Evolutionary conservation across 2,113 vertebrate genomes (phyloP).

Genomic region (Hemiprocne comata): DNA sequence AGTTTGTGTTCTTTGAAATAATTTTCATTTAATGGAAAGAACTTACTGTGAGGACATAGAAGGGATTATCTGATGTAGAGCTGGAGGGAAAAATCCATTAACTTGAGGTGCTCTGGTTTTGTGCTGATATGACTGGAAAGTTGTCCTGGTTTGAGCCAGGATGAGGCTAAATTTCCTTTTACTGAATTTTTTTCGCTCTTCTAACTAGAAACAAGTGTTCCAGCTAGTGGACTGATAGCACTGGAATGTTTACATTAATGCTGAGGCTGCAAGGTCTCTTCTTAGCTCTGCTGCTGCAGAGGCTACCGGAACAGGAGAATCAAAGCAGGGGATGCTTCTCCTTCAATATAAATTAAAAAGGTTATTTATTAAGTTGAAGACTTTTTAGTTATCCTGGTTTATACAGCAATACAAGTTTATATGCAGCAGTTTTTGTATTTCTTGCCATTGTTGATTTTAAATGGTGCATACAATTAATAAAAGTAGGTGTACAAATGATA

Average conservation of each 20-base stretch:
- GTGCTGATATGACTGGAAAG: background rate
- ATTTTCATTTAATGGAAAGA: conserved; percentile 57
- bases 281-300: no score
- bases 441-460: background rate
- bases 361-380: background rate
- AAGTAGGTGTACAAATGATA: background rate
- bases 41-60: conserved; percentile 30
- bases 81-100: background rate
- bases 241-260: no score
- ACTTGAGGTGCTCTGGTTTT: background rate
- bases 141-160: no score
- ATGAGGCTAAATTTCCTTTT: no score
- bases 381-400: background rate
- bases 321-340: background rate
- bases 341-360: background rate
- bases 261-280: no score
- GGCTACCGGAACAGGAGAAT: no score
- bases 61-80: conserved; percentile 47
- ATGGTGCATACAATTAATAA: background rate
- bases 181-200: no score
- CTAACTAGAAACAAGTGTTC: no score
- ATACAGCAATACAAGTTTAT: background rate
- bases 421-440: background rate
- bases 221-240: no score
- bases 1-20: conserved; percentile 18